Conservation (phyloP, 2,797 vertebrate genomes). For the Pelobates cultripes region DNA sequence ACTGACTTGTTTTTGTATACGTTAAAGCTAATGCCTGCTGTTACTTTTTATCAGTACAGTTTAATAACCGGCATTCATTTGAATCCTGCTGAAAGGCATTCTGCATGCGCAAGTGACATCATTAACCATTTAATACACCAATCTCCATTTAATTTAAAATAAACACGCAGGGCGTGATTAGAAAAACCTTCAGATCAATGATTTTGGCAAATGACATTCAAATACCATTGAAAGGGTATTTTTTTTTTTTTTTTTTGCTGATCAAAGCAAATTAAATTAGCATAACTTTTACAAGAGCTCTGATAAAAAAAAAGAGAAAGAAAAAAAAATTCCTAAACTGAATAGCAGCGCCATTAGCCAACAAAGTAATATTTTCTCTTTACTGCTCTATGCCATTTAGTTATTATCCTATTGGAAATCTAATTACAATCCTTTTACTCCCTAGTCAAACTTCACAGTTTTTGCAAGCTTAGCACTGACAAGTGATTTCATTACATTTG, state of each 20-base stretch:
- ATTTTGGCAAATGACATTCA: slow-evolving; percentile 77
- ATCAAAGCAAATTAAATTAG: slow-evolving; percentile 80
- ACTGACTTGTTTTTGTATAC: too few species aligned
- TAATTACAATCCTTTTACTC: slow-evolving; percentile 92
- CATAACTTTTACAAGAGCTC: slow-evolving; percentile 69
- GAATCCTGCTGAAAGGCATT: too few species aligned
- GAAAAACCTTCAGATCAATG: slow-evolving; percentile 75
- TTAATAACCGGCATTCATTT: too few species aligned
- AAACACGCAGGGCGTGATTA: slow-evolving; percentile 70
- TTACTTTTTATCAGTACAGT: too few species aligned
- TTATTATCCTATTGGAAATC: slow-evolving; percentile 89
- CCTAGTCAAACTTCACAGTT: slow-evolving; percentile 88
- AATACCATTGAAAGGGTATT: slow-evolving; percentile 65
- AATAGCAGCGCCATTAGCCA: slow-evolving; percentile 79
- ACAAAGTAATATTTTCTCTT: slow-evolving; percentile 83
- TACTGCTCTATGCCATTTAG: slow-evolving; percentile 83
- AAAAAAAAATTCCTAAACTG: slow-evolving; percentile 63
- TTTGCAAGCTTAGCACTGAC: slow-evolving; percentile 91
- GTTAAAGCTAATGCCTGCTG: too few species aligned
- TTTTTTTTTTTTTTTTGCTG: slow-evolving; percentile 72
- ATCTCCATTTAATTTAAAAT: slow-evolving; percentile 68
- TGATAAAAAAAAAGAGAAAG: slow-evolving; percentile 65
- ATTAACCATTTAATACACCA: slow-evolving; percentile 63
- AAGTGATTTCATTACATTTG: slow-evolving; percentile 95
- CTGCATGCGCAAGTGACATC: too few species aligned